phyloP scores from a whole-genome alignment of 1,140 invertebrate genomes.

The Parasteatoda tepidariorum region DNA sequence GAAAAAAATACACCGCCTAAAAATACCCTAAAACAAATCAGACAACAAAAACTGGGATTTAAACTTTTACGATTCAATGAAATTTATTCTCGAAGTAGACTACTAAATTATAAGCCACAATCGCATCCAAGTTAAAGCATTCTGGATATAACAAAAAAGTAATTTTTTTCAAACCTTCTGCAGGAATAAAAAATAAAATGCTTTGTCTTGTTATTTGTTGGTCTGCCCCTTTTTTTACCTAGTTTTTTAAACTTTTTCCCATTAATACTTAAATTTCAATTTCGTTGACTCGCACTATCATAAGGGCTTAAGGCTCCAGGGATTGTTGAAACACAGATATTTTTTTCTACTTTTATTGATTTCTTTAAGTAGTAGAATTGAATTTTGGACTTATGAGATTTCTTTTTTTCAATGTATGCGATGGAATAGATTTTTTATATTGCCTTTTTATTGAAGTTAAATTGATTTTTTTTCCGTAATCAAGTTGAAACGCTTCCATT shows the following conservation, averaged over 20 bases:
- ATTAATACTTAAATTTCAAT: constrained; percentile 46
- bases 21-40: neutral
- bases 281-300: neutral
- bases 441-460: too few species aligned
- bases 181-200: neutral
- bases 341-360: too few species aligned
- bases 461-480: too few species aligned
- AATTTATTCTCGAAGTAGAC: neutral
- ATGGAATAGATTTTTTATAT: too few species aligned
- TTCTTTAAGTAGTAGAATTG: too few species aligned
- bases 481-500: too few species aligned
- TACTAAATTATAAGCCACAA: neutral
- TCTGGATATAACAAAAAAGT: neutral
- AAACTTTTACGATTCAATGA: neutral
- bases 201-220: neutral
- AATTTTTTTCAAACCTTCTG: neutral
- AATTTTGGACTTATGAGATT: too few species aligned
- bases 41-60: neutral
- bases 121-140: neutral
- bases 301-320: neutral
- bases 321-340: too few species aligned
- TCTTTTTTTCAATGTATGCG: too few species aligned
- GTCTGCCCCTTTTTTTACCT: neutral
- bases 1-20: too few species aligned
- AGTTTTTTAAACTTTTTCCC: neutral